Evolutionary conservation across 2,888 invertebrate species (phyloP), one percentile per base, ranked within the genome.

Genomic region (Tineola bisselliella): DNA sequence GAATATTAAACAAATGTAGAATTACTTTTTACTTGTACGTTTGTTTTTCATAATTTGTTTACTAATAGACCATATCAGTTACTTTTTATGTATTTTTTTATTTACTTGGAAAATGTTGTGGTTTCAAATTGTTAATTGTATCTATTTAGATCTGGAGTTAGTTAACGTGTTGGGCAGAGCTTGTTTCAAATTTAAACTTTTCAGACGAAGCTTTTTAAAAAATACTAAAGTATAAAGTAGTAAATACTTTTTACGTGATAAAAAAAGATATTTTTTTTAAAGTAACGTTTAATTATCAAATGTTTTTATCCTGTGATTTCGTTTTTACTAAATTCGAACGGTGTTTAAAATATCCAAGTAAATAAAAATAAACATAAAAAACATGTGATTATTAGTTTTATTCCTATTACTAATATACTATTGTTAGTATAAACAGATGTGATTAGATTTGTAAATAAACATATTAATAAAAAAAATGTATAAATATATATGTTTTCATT

Each of bases 21-120:
- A 38, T 38, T 38, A 38, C 38, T 38, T 38, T 38, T 38, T 38
- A 38, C 38, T 38, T 10, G 38, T 38, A 38, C 38, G 10, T 12
- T 38, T 38, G n/a, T 38, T 10, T 38, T 3, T 5, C 48, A 48
- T 48, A 15, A 15, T 48, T 15, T 10, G 13, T 48, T 48, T 43
- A 8, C 8, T 43, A 43, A n/a, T 43, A 6, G 15, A 54, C 54
- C 54, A 54, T 54, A 54, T 54, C 54, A 54, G 54, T 54, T 54
- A 54, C 54, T 25, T 54, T 54, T 19, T 13, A 17, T 54, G 25
- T 18, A 25, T 10, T 54, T 25, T 13, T 48, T 48, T 54, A 54
- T 54, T 54, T 54, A 54, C 54, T 54, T 54, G 54, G 54, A 54
- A 54, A 54, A 10, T 38, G 10, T 12, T 38, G 1, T 25, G 2